These are phyloP conservation scores for Luehdorfia chinensis DNA, from an alignment of 1,140 invertebrate genomes.

Conservation along the genomic window DNA sequence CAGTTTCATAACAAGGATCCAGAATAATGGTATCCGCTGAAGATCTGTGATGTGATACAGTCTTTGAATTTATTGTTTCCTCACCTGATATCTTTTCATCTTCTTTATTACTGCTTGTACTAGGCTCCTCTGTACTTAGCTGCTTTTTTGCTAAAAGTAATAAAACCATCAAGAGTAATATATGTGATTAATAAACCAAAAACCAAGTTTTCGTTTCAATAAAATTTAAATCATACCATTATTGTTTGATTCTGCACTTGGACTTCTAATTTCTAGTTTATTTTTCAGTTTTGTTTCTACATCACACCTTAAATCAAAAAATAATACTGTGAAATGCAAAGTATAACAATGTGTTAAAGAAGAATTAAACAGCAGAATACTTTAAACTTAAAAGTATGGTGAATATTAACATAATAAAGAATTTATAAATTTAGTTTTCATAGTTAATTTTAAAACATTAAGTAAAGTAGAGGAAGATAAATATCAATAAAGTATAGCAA, in stretches of 20 bases:
- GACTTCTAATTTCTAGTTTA: constrained; percentile 41
- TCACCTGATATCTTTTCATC: constrained; percentile 47
- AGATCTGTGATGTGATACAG: constrained; percentile 37
- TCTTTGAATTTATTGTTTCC: constrained; percentile 38
- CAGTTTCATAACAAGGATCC: constrained; percentile 49
- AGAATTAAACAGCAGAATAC: too few relatives aligned
- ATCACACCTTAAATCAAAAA: constrained; percentile 42
- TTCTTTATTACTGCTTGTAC: constrained; percentile 32
- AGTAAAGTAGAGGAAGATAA: too few relatives aligned
- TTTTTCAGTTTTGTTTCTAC: constrained; percentile 42
- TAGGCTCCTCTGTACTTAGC: constrained; percentile 28
- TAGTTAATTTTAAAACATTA: too few relatives aligned
- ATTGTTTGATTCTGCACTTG: constrained; percentile 32
- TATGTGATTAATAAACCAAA: too few relatives aligned
- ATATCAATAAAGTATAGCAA: too few relatives aligned
- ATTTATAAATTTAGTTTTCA: too few relatives aligned
- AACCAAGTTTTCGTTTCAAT: too few relatives aligned
- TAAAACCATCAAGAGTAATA: neutral
- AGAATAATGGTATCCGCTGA: constrained; percentile 59
- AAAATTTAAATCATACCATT: constrained; percentile 30
- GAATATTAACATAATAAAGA: too few relatives aligned
- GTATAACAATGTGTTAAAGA: too few relatives aligned
- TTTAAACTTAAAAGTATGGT: too few relatives aligned
- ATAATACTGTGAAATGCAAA: constrained; percentile 4
- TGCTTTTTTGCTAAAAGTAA: constrained; percentile 35